These are phyloP conservation scores for Scaptomyza cyrtandrae DNA, from an alignment of 2,888 invertebrate species.

Conservation along the genomic window DNA sequence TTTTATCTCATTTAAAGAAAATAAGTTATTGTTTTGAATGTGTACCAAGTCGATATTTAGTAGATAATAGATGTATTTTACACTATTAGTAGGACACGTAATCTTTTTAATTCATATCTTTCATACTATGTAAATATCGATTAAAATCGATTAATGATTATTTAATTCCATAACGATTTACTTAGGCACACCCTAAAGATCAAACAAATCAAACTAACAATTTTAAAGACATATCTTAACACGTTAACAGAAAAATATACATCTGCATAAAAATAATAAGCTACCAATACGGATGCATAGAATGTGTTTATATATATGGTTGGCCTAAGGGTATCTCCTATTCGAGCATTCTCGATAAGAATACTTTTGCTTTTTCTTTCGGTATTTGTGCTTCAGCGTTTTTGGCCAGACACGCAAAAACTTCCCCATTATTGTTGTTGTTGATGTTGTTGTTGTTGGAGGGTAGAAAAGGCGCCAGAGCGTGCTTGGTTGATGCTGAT, in stretches of 20 bases:
- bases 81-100: too few species aligned
- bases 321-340: neutral
- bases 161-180: too few species aligned
- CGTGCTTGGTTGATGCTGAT: constrained; percentile 38
- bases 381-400: constrained; percentile 32
- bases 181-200: too few species aligned
- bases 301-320: too few species aligned
- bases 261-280: neutral
- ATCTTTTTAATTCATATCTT: neutral
- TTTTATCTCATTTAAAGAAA: neutral
- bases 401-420: constrained; percentile 75
- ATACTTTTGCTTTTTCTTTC: neutral
- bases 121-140: neutral
- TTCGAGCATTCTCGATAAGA: neutral
- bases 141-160: neutral
- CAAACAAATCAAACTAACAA: too few species aligned
- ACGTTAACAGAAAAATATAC: neutral
- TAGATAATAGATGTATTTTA: too few species aligned
- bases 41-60: too few species aligned
- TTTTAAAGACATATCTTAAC: too few species aligned
- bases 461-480: constrained; percentile 72
- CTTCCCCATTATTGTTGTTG: constrained; percentile 36
- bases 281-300: too few species aligned
- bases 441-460: constrained; percentile 8
- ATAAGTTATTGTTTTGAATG: too few species aligned